Evolutionary conservation across 1,140 invertebrate species (phyloP).

Genomic region (Cydia amplana): DNA sequence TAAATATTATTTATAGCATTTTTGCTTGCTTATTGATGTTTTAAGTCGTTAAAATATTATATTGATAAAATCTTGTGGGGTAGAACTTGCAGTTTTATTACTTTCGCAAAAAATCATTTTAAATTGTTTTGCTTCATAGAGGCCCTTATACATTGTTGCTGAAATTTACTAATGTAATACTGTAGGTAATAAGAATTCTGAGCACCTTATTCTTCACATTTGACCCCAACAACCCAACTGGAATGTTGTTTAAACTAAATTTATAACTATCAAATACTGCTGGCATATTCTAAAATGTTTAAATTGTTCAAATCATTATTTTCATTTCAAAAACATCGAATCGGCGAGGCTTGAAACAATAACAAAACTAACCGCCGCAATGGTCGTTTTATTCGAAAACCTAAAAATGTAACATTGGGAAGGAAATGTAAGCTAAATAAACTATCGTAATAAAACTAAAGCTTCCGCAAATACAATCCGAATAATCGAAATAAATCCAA

Average conservation of each 20-base stretch:
- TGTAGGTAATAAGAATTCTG: no score
- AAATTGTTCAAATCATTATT: no score
- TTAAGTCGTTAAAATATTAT: background rate
- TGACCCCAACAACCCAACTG: no score
- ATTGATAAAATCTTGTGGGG: background rate
- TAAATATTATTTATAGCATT: background rate
- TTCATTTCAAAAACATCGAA: no score
- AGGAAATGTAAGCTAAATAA: conserved; percentile 3
- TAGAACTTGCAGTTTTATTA: no score
- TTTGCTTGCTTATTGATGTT: background rate
- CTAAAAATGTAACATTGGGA: conserved; percentile 22
- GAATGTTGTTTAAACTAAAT: background rate
- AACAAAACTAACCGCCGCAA: background rate
- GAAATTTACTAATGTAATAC: background rate
- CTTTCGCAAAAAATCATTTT: no score
- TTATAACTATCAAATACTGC: no score
- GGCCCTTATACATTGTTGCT: background rate
- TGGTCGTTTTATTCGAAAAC: background rate
- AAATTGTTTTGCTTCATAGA: background rate
- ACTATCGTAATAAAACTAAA: conserved; percentile 5
- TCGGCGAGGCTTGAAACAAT: no score
- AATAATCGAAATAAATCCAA: conserved; percentile 43
- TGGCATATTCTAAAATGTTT: no score
- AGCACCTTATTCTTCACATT: background rate
- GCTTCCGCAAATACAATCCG: conserved; percentile 1